Percentiles rank a stretch among this genome's conserved stretches.
phyloP scores from a whole-genome alignment of 2,797 vertebrate genomes.

The Cheracebus regulus region DNA sequence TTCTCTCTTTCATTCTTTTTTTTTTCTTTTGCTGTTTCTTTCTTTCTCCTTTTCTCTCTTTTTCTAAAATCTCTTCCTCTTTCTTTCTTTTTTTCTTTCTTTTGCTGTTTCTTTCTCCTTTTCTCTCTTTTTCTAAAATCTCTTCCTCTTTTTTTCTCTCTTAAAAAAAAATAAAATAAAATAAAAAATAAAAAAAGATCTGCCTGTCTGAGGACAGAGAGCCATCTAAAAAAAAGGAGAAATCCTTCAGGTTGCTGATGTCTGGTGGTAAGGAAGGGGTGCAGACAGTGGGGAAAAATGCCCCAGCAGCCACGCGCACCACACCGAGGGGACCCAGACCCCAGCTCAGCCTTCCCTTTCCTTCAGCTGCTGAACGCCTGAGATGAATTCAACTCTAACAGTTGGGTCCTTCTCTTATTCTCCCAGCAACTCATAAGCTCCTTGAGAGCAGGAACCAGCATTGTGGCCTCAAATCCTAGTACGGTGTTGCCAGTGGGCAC shows the following conservation, averaged over 20 bases:
- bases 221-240: not conserved
- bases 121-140: too few species aligned
- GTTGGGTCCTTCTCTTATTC: not conserved
- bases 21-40: too few species aligned
- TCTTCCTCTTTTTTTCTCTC: too few species aligned
- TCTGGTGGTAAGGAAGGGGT: not conserved
- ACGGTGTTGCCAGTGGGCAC: not conserved
- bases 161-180: too few species aligned
- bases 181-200: not conserved
- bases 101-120: too few species aligned
- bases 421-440: not conserved
- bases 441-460: not conserved
- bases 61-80: too few species aligned
- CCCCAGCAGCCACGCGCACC: not conserved
- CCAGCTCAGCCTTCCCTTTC: not conserved
- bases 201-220: not conserved
- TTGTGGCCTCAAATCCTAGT: not conserved
- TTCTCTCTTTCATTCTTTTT: too few species aligned
- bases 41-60: too few species aligned
- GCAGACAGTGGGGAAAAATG: not conserved
- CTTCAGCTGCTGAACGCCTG: not conserved
- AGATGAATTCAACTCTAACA: not conserved
- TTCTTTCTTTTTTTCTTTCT: too few species aligned
- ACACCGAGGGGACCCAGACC: too few species aligned
- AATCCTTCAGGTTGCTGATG: not conserved